Evolutionary conservation across 2,113 vertebrate genomes (phyloP).

Genomic region (Lagopus muta): DNA sequence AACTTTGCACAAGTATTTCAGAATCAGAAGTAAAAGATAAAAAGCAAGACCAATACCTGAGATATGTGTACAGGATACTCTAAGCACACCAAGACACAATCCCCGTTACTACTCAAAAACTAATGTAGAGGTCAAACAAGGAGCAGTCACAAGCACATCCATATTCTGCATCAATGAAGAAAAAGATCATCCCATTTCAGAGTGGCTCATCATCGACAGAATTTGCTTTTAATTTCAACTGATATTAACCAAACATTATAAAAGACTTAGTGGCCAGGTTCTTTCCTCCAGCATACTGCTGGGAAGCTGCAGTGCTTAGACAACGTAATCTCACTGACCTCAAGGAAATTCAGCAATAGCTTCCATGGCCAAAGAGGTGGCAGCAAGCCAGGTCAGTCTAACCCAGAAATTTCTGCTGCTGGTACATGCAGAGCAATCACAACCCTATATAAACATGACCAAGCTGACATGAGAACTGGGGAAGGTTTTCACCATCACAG

Average conservation of each 20-base stretch:
- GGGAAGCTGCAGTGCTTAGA: background rate
- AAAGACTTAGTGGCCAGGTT: background rate
- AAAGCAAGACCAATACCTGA: background rate
- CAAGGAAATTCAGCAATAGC: background rate
- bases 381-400: background rate
- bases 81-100: background rate
- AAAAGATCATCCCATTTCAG: background rate
- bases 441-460: background rate
- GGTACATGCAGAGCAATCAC: background rate
- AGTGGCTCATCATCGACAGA: background rate
- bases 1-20: background rate
- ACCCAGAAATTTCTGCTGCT: background rate
- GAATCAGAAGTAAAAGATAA: background rate
- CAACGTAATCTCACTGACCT: background rate
- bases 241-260: conserved; percentile 7
- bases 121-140: background rate
- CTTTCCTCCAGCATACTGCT: background rate
- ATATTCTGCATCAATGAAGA: background rate
- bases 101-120: background rate
- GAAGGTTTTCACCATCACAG: background rate
- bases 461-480: background rate
- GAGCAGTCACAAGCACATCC: background rate
- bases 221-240: background rate
- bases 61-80: background rate
- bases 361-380: background rate